Evolutionary conservation across 2,797 vertebrate species (phyloP).

Genomic region (Acrossocheilus wenchowensis): DNA sequence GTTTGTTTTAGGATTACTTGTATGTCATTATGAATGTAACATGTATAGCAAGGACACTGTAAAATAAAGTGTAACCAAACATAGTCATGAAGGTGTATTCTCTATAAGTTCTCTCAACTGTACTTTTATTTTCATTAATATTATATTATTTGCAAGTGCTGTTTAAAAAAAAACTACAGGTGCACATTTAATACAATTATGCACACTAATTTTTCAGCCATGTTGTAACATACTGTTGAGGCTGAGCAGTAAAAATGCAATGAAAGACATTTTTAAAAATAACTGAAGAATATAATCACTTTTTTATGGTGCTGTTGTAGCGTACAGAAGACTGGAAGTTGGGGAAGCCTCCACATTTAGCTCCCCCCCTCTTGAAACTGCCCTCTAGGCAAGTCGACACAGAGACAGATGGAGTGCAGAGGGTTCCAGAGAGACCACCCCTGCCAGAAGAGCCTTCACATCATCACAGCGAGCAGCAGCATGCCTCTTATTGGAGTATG

Average conservation of each 20-base stretch:
- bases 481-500: conserved; percentile 56
- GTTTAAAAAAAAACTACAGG: background rate
- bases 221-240: background rate
- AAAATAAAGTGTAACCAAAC: background rate
- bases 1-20: too few relatives aligned
- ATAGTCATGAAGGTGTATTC: background rate
- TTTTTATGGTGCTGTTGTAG: conserved; percentile 62
- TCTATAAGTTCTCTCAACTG: background rate
- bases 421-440: conserved; percentile 56
- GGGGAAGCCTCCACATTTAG: conserved; percentile 69
- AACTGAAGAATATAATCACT: background rate
- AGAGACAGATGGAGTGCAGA: conserved; percentile 54
- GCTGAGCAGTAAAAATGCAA: background rate
- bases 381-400: conserved; percentile 66
- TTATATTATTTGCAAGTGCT: background rate
- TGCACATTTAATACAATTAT: background rate
- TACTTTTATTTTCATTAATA: background rate
- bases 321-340: conserved; percentile 72
- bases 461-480: conserved; percentile 43
- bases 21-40: too few relatives aligned
- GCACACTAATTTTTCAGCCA: background rate
- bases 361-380: conserved; percentile 59
- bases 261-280: background rate
- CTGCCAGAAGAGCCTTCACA: conserved; percentile 60
- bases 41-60: background rate